phyloP scores from a whole-genome alignment of 2,888 invertebrate genomes.

The Hydrotaea diabolus region DNA sequence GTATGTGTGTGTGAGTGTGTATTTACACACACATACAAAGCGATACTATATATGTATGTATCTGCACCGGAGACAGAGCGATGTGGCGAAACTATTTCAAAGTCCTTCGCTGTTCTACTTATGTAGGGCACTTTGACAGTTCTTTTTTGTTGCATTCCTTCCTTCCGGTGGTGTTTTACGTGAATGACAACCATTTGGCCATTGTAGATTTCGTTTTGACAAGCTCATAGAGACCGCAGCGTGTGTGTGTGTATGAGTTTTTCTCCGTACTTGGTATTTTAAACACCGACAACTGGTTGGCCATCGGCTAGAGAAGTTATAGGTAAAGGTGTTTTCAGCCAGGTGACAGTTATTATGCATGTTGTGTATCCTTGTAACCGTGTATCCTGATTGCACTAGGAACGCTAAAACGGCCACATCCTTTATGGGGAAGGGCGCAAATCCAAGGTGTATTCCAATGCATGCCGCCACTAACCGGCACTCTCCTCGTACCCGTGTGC shows the following conservation, averaged over 20 bases:
- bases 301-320: neutral
- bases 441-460: too few species aligned
- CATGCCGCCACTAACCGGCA: too few species aligned
- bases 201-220: constrained; percentile 59
- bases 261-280: neutral
- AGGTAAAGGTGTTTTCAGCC: neutral
- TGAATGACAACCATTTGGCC: constrained; percentile 61
- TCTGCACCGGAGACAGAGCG: neutral
- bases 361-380: constrained; percentile 33
- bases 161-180: constrained; percentile 51
- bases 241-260: neutral
- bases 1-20: constrained; percentile 28
- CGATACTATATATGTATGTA: neutral
- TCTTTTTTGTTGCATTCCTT: constrained; percentile 20
- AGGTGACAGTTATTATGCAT: neutral
- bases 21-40: neutral
- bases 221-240: constrained; percentile 42
- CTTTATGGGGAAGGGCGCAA: too few species aligned
- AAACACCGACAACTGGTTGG: neutral
- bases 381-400: too few species aligned
- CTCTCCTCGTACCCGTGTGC: too few species aligned
- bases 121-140: constrained; percentile 49
- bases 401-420: too few species aligned
- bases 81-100: neutral
- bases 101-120: constrained; percentile 10